A percentile compares a stretch with the other conserved stretches of the same genome.
Conservation (phyloP, 2,113 vertebrate species). For the Piliocolobus tephrosceles region DNA sequence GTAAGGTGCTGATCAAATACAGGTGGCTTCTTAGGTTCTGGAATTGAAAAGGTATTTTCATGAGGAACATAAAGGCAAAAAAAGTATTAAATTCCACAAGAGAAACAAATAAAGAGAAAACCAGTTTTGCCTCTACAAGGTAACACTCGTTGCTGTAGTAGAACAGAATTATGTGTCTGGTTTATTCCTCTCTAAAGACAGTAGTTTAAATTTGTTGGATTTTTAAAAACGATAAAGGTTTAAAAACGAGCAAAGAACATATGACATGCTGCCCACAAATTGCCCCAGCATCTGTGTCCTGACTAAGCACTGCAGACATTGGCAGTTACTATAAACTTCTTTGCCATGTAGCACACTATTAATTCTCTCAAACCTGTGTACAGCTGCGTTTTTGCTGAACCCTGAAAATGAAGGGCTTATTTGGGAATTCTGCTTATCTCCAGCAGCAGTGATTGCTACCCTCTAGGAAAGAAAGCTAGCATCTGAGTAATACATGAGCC, state of each 20-base stretch:
- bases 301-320: background rate
- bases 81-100: background rate
- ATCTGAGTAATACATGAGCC: background rate
- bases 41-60: conserved; percentile 73
- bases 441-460: background rate
- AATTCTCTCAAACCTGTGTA: background rate
- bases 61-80: conserved; percentile 54
- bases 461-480: background rate
- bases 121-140: background rate
- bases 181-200: background rate
- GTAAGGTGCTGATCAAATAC: conserved; percentile 93
- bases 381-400: background rate
- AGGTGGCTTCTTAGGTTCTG: conserved; percentile 93
- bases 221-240: conserved; percentile 6
- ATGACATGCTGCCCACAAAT: conserved; percentile 20
- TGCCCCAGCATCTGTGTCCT: background rate
- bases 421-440: background rate
- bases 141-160: background rate
- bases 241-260: conserved; percentile 11
- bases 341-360: background rate
- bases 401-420: background rate
- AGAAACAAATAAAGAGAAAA: background rate
- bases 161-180: background rate
- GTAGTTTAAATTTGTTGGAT: background rate
- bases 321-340: background rate